Conservation (phyloP, 2,113 vertebrate species). For the Sula dactylatra region DNA sequence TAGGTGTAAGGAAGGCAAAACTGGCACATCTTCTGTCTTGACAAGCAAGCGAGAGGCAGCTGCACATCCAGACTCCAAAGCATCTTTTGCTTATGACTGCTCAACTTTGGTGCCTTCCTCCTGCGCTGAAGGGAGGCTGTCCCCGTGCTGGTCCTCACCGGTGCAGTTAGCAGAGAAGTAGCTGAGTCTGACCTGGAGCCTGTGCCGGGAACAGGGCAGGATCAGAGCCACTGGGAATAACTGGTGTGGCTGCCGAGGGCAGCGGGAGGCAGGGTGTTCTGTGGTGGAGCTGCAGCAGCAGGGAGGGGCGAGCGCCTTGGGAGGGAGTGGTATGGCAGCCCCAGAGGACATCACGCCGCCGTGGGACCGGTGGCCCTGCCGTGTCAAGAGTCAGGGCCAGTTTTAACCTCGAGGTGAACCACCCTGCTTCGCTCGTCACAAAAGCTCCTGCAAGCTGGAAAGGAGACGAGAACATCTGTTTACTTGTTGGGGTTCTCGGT, state of each 20-base stretch:
- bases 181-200: not conserved
- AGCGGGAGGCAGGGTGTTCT: not conserved
- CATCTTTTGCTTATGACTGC: not conserved
- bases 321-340: not conserved
- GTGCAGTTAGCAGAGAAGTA: not conserved
- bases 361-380: not conserved
- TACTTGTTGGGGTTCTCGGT: not conserved
- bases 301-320: not conserved
- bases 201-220: not conserved
- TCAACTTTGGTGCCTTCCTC: not conserved
- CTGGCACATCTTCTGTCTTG: not conserved
- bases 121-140: not conserved
- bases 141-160: not conserved
- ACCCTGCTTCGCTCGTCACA: not conserved
- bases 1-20: not conserved
- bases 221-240: not conserved
- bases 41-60: not conserved
- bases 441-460: not conserved
- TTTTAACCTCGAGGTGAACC: not conserved
- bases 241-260: not conserved
- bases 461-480: not conserved
- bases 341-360: no score
- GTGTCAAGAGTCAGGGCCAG: not conserved
- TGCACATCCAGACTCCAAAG: not conserved
- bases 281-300: not conserved